Evolutionary conservation across 2,888 invertebrate genomes (phyloP), one percentile per base, ranked within the genome.

Genomic region (Poecilus cupreus): DNA sequence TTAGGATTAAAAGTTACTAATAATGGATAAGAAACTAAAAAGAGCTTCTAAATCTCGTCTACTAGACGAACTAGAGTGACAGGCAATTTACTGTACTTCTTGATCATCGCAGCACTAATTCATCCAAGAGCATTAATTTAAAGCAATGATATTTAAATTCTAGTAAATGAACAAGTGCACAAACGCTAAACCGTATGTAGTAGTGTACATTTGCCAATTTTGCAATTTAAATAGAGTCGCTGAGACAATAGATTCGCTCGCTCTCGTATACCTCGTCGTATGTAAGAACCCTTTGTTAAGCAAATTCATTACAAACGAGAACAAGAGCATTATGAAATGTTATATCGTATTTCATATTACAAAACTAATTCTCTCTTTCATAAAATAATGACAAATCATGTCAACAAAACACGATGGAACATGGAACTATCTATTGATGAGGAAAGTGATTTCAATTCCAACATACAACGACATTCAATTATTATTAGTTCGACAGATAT

Each of bases 241-340:
- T 22, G 22, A 57, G 57, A 57, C 57, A 57, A 57, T 57, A 57
- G 57, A 24, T 57, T 57, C 57, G 24, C 16, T 57, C 24, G 57
- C 57, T 57, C 24, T 24, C 8, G 57, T 57, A 20, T 5, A 57
- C 8, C 24, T 57, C 5, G 20, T 57, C 22, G 20, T 57, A 57
- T 57, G 57, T 57, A 57, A 57, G 57, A 22, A 57, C 57, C 57
- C 22, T 57, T 57, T 57, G 57, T 57, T 57, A 57, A 22, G 57
- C 57, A 57, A 22, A 57, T 57, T 57, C 57, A 57, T 57, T 57
- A 57, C 24, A 57, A 57, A 57, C 57, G 24, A 24, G 57, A 57
- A 57, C 57, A 22, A 22, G 22, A 24, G 57, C 57, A 57, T 57
- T 57, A 24, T 57, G 57, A 57, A 57, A 57, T n/a, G 24, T 57